Conservation (phyloP, 1,140 invertebrate species). For the Anadara kagoshimensis region DNA sequence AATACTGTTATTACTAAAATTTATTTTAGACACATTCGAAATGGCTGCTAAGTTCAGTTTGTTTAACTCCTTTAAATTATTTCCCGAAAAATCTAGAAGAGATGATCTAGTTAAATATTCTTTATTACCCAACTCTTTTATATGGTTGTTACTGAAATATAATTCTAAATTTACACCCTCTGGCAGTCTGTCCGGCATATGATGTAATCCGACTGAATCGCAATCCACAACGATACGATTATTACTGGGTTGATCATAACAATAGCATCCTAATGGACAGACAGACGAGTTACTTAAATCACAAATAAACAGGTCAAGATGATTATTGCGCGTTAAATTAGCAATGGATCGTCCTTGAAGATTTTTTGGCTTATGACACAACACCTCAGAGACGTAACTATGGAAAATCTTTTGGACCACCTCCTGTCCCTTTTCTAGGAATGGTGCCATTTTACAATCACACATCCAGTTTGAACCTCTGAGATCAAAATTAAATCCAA, state of each 20-base stretch:
- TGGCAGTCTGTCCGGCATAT: conserved; percentile 9
- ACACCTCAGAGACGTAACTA: conserved; percentile 2
- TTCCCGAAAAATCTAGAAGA: not conserved
- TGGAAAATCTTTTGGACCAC: conserved; percentile 26
- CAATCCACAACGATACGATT: conserved; percentile 30
- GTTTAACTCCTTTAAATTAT: not conserved
- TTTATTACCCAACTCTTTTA: not conserved
- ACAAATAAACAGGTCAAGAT: conserved; percentile 22
- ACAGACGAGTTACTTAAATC: conserved; percentile 12
- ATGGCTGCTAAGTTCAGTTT: not conserved
- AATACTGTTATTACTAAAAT: not conserved
- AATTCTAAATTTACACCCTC: not conserved
- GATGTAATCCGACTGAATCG: not conserved
- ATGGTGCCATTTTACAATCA: conserved; percentile 30
- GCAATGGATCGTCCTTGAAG: not conserved
- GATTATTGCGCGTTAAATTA: not conserved
- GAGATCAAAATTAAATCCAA: conserved; percentile 20
- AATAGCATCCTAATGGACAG: conserved; percentile 24
- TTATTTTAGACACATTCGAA: not conserved
- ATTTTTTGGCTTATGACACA: too few species aligned
- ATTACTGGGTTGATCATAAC: conserved; percentile 27
- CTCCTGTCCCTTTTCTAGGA: conserved; percentile 15
- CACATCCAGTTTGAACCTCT: conserved; percentile 18
- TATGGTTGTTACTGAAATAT: not conserved
- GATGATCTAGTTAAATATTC: not conserved